Percentiles rank a stretch among this genome's conserved stretches.
phyloP scores from a whole-genome alignment of 2,797 vertebrate species.

The Rhabdomys pumilio region DNA sequence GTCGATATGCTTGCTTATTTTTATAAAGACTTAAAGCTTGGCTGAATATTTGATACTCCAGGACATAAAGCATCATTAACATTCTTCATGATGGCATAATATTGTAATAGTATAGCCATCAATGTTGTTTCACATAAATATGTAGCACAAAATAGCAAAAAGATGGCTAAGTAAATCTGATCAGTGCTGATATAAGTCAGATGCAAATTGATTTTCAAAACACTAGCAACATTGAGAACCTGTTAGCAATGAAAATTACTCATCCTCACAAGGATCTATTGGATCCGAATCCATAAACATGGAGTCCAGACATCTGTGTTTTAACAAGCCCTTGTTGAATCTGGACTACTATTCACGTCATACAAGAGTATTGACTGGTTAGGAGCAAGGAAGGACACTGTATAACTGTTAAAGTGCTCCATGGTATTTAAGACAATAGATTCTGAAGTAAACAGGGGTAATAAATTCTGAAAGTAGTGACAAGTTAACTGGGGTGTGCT shows the following conservation, averaged over 20 bases:
- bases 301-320: background rate
- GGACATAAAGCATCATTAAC: background rate
- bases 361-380: background rate
- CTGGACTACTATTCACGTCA: background rate
- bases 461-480: slow-evolving; percentile 37
- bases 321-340: slow-evolving; percentile 45
- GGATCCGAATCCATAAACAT: slow-evolving; percentile 41
- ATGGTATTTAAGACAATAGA: slow-evolving; percentile 25
- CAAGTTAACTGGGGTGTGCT: background rate
- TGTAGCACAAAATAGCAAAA: background rate
- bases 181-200: slow-evolving; percentile 34
- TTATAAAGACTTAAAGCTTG: slow-evolving; percentile 20
- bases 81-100: background rate
- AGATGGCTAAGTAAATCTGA: background rate
- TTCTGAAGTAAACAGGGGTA: background rate
- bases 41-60: background rate
- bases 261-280: background rate
- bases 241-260: slow-evolving; percentile 43
- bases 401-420: slow-evolving; percentile 2
- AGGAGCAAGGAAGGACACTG: background rate
- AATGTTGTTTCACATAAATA: background rate
- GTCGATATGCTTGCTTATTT: background rate
- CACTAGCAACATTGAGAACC: slow-evolving; percentile 1
- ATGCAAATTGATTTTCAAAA: slow-evolving; percentile 35
- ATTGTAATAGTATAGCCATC: background rate